Base-by-base conservation (phyloP, 2,797 vertebrate species). In the Enoplosus armatus region DNA sequence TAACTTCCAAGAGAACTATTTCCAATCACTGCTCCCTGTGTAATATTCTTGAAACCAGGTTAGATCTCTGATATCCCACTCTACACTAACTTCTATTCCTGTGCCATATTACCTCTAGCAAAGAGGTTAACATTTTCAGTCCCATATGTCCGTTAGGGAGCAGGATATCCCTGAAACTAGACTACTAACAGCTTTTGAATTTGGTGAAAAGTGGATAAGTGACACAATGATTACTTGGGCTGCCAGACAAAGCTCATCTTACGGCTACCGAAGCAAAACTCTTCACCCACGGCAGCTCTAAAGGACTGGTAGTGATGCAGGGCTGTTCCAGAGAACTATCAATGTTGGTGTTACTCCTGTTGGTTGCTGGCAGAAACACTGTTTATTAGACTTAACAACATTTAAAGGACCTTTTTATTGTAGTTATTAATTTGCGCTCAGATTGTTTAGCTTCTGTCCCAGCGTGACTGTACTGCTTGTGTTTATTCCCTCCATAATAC, bases 401-500 rank as follows among this genome's bases (percentile, higher is more conserved):
- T 56, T 54, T 37, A 29, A 35, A 58, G 26, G 2, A 43, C 6
- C n/a, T 71, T 53, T 22, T 53, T 22, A 37, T 37, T 31, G 0
- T 9, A 39, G 22, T 66, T 24, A 6, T 33, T 64, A 2, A 33
- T 80, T 58, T 35, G 16, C 10, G 29, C 20, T 43, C 7, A 22
- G 5, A 54, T 10, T 45, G 37, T 48, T 37, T 54, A 56, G 43
- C 16, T 20, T n/a, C 41, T 61, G 20, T 58, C 35, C 45, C 29
- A 24, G 20, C 50, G n/a, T 53, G 26, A 14, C 41, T 76, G 47
- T 39, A 35, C 33, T 35, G 41, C 27, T 39, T n/a, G 24, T 39
- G 7, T 67, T 56, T 56, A 51, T 72, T 62, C 18, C 26, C 20
- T 10, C 45, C 26, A 27, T 63, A 45, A 72, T 51, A 8, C 31